Evolutionary conservation across 2,113 vertebrate genomes (phyloP).

Genomic region (Paratilapia polleni): DNA sequence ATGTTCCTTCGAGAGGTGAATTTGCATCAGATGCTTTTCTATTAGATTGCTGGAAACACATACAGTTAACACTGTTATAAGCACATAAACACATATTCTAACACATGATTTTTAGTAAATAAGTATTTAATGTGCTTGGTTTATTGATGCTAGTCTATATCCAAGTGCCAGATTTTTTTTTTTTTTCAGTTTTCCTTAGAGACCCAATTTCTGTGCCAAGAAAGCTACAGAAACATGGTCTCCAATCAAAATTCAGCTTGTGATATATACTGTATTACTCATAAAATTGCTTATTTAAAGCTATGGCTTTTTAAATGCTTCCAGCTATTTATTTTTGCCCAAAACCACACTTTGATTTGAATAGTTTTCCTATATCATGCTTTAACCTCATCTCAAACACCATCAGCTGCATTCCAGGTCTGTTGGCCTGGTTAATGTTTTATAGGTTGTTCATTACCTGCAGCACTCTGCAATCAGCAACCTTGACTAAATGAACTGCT

Average conservation of each 20-base stretch:
- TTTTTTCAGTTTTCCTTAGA: conserved; percentile 9
- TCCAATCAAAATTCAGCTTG: not conserved
- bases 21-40: conserved; percentile 22
- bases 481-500: conserved; percentile 8
- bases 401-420: not conserved
- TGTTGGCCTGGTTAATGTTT: conserved; percentile 17
- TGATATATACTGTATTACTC: not conserved
- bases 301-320: not conserved
- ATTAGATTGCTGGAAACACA: conserved; percentile 6
- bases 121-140: conserved; percentile 17
- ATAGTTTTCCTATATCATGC: not conserved
- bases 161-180: conserved; percentile 11
- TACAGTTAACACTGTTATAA: not conserved
- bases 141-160: conserved; percentile 34
- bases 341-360: not conserved
- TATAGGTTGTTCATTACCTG: conserved; percentile 36
- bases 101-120: conserved; percentile 1
- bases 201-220: not conserved
- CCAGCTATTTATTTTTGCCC: not conserved
- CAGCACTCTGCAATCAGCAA: conserved; percentile 2
- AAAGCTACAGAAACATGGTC: not conserved
- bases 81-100: not conserved
- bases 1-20: conserved; percentile 6
- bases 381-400: not conserved
- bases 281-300: conserved; percentile 11